A percentile compares a stretch with the other conserved stretches of the same genome.
phyloP scores from a whole-genome alignment of 2,888 invertebrate genomes.

The Epirrhoe tristata region DNA sequence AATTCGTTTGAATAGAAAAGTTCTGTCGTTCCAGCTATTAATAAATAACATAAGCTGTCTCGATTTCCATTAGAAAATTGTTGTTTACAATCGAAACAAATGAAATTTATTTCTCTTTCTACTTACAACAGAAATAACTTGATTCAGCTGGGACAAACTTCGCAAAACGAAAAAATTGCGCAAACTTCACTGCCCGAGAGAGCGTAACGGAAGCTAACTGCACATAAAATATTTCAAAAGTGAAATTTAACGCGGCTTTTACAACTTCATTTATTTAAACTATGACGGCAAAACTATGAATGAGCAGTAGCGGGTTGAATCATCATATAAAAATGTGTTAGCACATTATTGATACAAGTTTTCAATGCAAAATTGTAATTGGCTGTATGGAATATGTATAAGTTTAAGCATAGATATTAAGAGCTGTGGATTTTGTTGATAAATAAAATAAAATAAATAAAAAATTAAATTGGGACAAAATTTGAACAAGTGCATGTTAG shows the following conservation, averaged over 20 bases:
- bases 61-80: neutral
- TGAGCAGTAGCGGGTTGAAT: neutral
- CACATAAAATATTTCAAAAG: conserved; percentile 25
- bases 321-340: too few relatives aligned
- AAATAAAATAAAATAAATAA: too few relatives aligned
- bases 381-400: too few relatives aligned
- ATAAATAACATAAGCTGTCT: neutral
- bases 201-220: conserved; percentile 28
- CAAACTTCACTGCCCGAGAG: conserved; percentile 16
- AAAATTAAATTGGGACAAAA: too few relatives aligned
- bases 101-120: neutral
- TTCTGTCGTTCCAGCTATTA: too few relatives aligned
- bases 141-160: neutral
- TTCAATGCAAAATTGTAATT: too few relatives aligned
- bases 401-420: too few relatives aligned
- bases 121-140: neutral
- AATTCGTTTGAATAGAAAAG: too few relatives aligned
- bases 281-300: neutral
- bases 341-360: too few relatives aligned
- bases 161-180: conserved; percentile 3
- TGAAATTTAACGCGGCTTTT: conserved; percentile 11
- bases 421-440: too few relatives aligned
- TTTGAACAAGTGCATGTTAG: too few relatives aligned
- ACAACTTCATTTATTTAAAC: neutral
- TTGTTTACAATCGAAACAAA: neutral